phyloP scores from a whole-genome alignment of 1,140 invertebrate genomes.

The Caenorhabditis tropicalis region DNA sequence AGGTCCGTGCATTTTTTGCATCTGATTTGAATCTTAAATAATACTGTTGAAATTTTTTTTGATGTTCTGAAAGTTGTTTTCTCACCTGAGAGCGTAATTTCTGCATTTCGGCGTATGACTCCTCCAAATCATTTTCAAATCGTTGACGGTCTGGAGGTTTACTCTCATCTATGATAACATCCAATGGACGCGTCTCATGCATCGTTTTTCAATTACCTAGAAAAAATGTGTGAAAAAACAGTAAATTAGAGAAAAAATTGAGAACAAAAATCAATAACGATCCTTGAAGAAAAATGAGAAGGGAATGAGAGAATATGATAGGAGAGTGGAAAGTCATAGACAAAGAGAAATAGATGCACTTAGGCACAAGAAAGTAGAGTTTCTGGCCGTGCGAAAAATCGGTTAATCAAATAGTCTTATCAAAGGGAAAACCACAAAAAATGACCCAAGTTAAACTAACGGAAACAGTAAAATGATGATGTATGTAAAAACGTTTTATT shows the following conservation, averaged over 20 bases:
- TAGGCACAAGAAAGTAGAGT: neutral
- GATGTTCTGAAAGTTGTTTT: neutral
- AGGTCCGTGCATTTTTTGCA: neutral
- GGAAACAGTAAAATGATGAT: neutral
- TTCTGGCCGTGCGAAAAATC: neutral
- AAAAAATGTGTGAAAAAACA: neutral
- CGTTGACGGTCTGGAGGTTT: slow-evolving; percentile 8
- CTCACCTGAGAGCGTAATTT: neutral
- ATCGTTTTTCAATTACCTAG: slow-evolving; percentile 28
- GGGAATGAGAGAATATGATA: neutral
- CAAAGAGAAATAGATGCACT: neutral
- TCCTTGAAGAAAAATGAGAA: slow-evolving; percentile 24
- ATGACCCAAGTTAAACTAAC: neutral
- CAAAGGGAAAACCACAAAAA: neutral
- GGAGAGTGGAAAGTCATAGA: neutral
- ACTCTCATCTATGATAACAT: slow-evolving; percentile 19
- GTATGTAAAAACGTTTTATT: no score
- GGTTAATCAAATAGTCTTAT: slow-evolving; percentile 34
- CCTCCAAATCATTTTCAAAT: slow-evolving; percentile 31
- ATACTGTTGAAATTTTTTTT: neutral
- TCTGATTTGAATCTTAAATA: neutral
- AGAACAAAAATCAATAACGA: neutral
- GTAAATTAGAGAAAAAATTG: neutral
- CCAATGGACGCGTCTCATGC: slow-evolving; percentile 19
- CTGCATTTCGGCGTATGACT: neutral